These are phyloP conservation scores for Drosophila robusta DNA, from an alignment of 2,888 invertebrate genomes.

Conservation along the genomic window DNA sequence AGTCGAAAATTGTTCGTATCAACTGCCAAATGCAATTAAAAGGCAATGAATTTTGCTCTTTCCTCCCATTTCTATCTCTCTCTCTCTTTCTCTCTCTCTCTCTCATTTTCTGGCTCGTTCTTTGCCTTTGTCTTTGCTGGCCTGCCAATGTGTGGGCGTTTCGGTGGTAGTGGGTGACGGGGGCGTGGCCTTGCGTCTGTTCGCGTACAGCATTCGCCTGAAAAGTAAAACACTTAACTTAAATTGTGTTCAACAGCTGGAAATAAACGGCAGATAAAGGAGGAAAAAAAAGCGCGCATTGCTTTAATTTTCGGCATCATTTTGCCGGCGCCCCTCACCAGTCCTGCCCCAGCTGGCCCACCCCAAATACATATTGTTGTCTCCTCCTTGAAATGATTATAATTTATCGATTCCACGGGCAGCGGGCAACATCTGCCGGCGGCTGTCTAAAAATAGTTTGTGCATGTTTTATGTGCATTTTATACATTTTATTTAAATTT, in stretches of 20 bases:
- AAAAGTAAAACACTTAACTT: slow-evolving; percentile 72
- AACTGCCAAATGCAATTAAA: slow-evolving; percentile 80
- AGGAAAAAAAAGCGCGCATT: slow-evolving; percentile 20
- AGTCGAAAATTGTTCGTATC: slow-evolving; percentile 63
- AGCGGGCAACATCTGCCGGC: slow-evolving; percentile 56
- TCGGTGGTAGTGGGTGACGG: slow-evolving; percentile 5
- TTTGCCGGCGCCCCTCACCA: neutral
- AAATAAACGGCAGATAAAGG: slow-evolving; percentile 50
- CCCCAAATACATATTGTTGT: slow-evolving; percentile 4
- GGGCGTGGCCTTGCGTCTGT: slow-evolving; percentile 50
- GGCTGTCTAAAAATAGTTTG: slow-evolving; percentile 51
- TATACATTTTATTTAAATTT: slow-evolving; percentile 47
- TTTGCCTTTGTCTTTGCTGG: slow-evolving; percentile 28
- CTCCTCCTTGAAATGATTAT: slow-evolving; percentile 49
- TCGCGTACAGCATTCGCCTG: slow-evolving; percentile 29
- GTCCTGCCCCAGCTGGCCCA: neutral
- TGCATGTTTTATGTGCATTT: slow-evolving; percentile 54
- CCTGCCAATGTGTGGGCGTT: slow-evolving; percentile 51
- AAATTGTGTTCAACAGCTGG: slow-evolving; percentile 79
- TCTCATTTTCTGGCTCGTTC: neutral
- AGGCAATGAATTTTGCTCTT: slow-evolving; percentile 75
- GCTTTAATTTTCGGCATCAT: slow-evolving; percentile 49
- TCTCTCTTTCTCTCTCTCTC: neutral
- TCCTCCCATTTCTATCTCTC: slow-evolving; percentile 1
- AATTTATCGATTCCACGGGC: slow-evolving; percentile 63